Evolutionary conservation across 2,888 invertebrate species (phyloP).

Genomic region (Rhagonycha fulva): DNA sequence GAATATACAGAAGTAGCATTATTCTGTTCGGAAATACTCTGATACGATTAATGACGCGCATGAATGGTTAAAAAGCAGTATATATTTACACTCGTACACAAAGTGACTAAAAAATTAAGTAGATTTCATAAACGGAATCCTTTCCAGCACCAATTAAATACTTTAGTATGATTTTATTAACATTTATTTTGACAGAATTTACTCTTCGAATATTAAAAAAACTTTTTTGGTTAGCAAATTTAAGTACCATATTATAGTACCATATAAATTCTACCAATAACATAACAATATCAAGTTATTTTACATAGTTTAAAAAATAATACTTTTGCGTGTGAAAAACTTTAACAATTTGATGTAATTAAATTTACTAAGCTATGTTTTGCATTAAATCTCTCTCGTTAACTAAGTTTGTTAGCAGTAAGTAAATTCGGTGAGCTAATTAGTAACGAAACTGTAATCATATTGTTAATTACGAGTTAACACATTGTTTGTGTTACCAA

Average conservation of each 20-base stretch:
- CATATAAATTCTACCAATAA: not conserved
- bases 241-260: not conserved
- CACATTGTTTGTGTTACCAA: constrained; percentile 11
- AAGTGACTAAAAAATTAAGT: too few species aligned
- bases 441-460: constrained; percentile 28
- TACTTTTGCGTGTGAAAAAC: not conserved
- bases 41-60: not conserved
- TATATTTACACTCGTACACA: too few species aligned
- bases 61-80: not conserved
- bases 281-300: not conserved
- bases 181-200: too few species aligned
- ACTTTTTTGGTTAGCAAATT: too few species aligned
- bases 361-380: not conserved
- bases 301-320: not conserved
- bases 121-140: too few species aligned
- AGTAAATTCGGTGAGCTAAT: constrained; percentile 26
- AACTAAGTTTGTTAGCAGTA: constrained; percentile 1
- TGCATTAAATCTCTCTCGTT: not conserved
- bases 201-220: too few species aligned
- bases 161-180: too few species aligned
- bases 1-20: too few species aligned
- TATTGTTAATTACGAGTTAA: constrained; percentile 24
- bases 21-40: too few species aligned
- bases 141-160: too few species aligned
- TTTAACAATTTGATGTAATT: not conserved